Conservation (phyloP, 1,140 invertebrate genomes). For the Bombus breviceps region DNA sequence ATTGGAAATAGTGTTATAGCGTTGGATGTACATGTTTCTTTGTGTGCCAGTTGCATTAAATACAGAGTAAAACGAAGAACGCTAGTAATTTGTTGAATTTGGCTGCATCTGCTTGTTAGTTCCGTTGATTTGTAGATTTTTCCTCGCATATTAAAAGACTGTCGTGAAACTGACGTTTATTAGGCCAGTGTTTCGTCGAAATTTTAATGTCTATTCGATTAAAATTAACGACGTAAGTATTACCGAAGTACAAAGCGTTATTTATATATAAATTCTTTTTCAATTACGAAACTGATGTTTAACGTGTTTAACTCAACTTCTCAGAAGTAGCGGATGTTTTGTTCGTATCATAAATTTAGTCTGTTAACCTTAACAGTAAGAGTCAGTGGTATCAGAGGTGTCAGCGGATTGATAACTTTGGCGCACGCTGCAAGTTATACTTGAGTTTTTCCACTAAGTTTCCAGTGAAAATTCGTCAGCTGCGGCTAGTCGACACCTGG, state of each 20-base stretch:
- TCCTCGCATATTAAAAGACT: not conserved
- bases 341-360: not conserved
- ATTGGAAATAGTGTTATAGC: slow-evolving; percentile 20
- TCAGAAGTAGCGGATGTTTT: not conserved
- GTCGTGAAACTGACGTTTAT: not conserved
- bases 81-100: slow-evolving; percentile 10
- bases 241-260: not conserved
- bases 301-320: not conserved
- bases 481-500: not conserved
- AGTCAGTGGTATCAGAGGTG: not conserved
- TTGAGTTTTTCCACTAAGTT: not conserved
- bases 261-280: no score
- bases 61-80: not conserved
- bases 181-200: not conserved
- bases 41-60: slow-evolving; percentile 6
- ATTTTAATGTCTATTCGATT: not conserved
- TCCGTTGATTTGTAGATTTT: slow-evolving; percentile 10
- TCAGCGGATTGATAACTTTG: not conserved
- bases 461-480: slow-evolving; percentile 1
- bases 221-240: not conserved
- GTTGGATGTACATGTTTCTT: not conserved
- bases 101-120: not conserved
- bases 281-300: not conserved
- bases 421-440: not conserved
- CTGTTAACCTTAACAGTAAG: not conserved